Conservation (phyloP, 2,888 invertebrate genomes). For the Papilio gigon region DNA sequence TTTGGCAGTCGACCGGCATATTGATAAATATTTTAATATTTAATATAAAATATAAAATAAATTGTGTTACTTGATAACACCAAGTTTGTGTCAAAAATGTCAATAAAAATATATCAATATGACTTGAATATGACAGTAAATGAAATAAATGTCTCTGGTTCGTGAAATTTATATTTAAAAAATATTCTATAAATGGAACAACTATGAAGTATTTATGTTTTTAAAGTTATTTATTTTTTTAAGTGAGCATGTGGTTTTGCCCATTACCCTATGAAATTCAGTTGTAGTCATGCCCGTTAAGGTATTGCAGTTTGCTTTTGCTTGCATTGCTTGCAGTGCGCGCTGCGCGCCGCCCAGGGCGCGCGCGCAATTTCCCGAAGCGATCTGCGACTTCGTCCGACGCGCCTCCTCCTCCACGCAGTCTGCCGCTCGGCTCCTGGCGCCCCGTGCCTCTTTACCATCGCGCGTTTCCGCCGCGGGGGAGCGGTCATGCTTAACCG, state of each 20-base stretch:
- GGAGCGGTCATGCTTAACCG: slow-evolving; percentile 28
- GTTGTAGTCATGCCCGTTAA: not conserved
- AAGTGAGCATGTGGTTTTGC: not conserved
- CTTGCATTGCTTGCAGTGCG: too few relatives aligned
- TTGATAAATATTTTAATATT: slow-evolving; percentile 36
- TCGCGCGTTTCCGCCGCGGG: slow-evolving; percentile 45
- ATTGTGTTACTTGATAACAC: not conserved
- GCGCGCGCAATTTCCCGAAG: slow-evolving; percentile 71
- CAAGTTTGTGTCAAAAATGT: slow-evolving; percentile 3
- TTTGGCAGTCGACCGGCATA: slow-evolving; percentile 66
- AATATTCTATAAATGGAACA: too few relatives aligned
- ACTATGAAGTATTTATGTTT: not conserved
- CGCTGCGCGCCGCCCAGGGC: slow-evolving; percentile 72
- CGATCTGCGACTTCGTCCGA: slow-evolving; percentile 52
- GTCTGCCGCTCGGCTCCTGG: slow-evolving; percentile 45
- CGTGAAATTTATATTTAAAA: not conserved
- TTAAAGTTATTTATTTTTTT: not conserved
- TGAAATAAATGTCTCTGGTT: not conserved
- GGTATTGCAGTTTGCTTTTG: too few relatives aligned
- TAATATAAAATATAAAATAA: not conserved
- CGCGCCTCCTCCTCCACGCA: slow-evolving; percentile 44
- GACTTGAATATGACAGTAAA: not conserved
- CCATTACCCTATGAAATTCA: not conserved
- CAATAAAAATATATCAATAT: not conserved
- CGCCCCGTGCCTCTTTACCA: slow-evolving; percentile 41